Percentiles rank a stretch among this genome's conserved stretches.
phyloP scores from a whole-genome alignment of 1,140 invertebrate genomes.

The Anastrepha ludens region DNA sequence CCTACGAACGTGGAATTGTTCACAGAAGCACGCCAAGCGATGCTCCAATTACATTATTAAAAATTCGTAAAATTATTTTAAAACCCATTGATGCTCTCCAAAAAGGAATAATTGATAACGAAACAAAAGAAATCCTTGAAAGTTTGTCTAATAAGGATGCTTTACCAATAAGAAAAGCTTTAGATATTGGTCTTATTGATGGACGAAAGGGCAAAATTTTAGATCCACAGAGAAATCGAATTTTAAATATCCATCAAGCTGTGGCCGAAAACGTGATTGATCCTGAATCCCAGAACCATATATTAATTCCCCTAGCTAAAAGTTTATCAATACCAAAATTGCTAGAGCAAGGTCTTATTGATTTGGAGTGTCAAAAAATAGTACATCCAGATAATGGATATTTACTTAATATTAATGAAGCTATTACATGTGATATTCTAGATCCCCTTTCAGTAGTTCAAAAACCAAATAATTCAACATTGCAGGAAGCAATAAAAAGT shows the following conservation, averaged over 20 bases:
- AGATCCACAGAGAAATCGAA: conserved; percentile 88
- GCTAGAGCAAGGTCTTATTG: conserved; percentile 87
- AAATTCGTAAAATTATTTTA: conserved; percentile 84
- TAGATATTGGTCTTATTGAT: conserved; percentile 85
- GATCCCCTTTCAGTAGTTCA: conserved; percentile 83
- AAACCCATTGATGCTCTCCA: conserved; percentile 83
- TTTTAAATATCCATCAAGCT: conserved; percentile 88
- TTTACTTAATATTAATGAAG: conserved; percentile 85
- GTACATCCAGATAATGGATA: conserved; percentile 92
- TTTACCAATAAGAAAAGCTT: conserved; percentile 84
- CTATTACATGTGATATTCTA: conserved; percentile 90
- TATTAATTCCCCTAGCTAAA: conserved; percentile 87
- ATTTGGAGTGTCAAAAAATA: conserved; percentile 85
- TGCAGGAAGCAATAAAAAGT: conserved; percentile 86
- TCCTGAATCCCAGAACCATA: conserved; percentile 82
- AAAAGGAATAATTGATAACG: conserved; percentile 83
- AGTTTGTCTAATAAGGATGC: conserved; percentile 77
- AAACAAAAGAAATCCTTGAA: conserved; percentile 83
- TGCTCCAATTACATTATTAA: conserved; percentile 83
- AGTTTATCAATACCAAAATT: conserved; percentile 88
- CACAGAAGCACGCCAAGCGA: conserved; percentile 73
- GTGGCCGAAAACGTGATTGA: conserved; percentile 90
- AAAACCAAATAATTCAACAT: conserved; percentile 80
- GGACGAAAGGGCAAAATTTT: conserved; percentile 84
- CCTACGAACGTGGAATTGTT: conserved; percentile 86